Evolutionary conservation across 2,113 vertebrate genomes (phyloP).

Genomic region (Sapajus apella): DNA sequence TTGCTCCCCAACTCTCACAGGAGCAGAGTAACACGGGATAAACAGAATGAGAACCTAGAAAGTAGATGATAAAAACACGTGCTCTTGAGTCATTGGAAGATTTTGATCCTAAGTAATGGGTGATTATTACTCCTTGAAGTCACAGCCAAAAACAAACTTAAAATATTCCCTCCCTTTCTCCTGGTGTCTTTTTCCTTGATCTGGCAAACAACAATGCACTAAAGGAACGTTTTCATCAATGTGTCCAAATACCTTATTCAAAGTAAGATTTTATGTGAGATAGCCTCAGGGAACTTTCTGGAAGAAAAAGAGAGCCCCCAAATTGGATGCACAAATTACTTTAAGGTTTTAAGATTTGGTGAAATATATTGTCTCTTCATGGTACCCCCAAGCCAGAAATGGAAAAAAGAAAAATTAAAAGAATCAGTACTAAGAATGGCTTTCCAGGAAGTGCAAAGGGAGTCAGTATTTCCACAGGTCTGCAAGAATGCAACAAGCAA

Average conservation of each 20-base stretch:
- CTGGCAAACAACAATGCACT: neutral
- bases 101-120: neutral
- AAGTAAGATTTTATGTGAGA: slow-evolving; percentile 32
- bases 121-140: neutral
- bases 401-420: slow-evolving; percentile 19
- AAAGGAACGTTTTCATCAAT: slow-evolving; percentile 27
- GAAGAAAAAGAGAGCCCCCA: slow-evolving; percentile 44
- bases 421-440: neutral
- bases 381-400: neutral
- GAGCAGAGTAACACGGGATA: neutral
- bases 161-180: neutral
- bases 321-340: slow-evolving; percentile 62
- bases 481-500: neutral
- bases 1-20: neutral
- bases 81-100: neutral
- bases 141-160: neutral
- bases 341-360: slow-evolving; percentile 55
- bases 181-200: neutral
- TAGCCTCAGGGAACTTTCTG: neutral
- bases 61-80: neutral
- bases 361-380: neutral
- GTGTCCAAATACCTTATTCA: slow-evolving; percentile 3
- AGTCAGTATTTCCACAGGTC: neutral
- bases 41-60: neutral
- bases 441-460: neutral